Percentiles rank a stretch among this genome's conserved stretches.
Conservation (phyloP, 2,113 vertebrate genomes). For the Engraulis encrasicolus region DNA sequence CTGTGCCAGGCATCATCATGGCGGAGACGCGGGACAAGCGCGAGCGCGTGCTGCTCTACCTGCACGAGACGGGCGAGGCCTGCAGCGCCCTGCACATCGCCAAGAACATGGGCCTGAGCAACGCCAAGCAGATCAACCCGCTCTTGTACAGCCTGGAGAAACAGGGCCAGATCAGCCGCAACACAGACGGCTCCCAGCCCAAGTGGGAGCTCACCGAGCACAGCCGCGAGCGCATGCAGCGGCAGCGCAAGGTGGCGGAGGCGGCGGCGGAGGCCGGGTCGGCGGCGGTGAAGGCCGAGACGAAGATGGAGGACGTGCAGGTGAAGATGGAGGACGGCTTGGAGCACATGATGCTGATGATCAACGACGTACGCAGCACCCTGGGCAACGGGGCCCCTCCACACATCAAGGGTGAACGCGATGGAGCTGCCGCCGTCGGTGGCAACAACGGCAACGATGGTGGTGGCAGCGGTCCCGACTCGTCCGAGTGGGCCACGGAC, state of each 20-base stretch:
- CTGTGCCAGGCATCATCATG: too few species aligned
- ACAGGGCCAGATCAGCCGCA: conserved; percentile 82
- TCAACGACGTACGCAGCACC: not conserved
- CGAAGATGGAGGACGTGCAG: conserved; percentile 15
- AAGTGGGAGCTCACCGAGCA: conserved; percentile 83
- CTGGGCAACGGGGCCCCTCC: conserved; percentile 13
- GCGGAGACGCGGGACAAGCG: conserved; percentile 80
- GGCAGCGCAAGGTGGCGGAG: conserved; percentile 73
- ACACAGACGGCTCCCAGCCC: conserved; percentile 58
- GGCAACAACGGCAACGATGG: not conserved
- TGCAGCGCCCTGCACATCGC: conserved; percentile 82
- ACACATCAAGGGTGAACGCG: conserved; percentile 67
- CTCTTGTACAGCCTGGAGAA: conserved; percentile 83
- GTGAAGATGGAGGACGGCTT: not conserved
- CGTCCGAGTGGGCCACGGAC: conserved; percentile 83
- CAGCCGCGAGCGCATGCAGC: conserved; percentile 83
- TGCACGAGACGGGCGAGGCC: conserved; percentile 69
- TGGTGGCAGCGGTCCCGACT: not conserved
- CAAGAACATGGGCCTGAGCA: conserved; percentile 82
- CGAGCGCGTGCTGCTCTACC: conserved; percentile 81
- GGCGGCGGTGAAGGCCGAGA: too few species aligned
- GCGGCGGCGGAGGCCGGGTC: not conserved
- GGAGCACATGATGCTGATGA: not conserved
- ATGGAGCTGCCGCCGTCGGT: not conserved
- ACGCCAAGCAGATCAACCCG: conserved; percentile 80